Evolutionary conservation across 1,140 invertebrate species (phyloP).

Genomic region (Heliconius nattereri): DNA sequence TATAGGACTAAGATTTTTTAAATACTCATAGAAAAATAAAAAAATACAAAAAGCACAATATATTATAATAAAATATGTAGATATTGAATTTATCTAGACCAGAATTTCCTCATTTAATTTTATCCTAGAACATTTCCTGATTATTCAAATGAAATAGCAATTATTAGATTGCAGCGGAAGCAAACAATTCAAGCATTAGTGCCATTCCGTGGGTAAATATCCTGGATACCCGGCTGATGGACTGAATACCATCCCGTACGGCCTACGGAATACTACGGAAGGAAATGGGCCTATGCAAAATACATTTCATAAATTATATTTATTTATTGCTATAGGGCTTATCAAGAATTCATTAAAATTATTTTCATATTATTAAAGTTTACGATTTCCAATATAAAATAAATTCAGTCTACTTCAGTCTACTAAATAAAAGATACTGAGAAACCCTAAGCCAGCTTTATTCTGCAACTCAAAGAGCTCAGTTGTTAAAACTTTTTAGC

Average conservation of each 20-base stretch:
- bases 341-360: too few relatives aligned
- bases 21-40: too few relatives aligned
- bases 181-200: slow-evolving; percentile 33
- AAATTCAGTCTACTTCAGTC: neutral
- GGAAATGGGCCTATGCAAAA: neutral
- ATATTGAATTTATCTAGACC: neutral
- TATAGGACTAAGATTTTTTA: too few relatives aligned
- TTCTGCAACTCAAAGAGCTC: slow-evolving; percentile 7
- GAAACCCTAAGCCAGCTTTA: slow-evolving; percentile 3
- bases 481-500: slow-evolving; percentile 12
- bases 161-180: slow-evolving; percentile 22
- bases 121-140: slow-evolving; percentile 16
- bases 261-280: too few relatives aligned
- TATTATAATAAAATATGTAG: too few relatives aligned
- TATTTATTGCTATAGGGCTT: neutral
- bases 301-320: neutral
- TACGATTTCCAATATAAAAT: neutral
- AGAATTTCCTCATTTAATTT: slow-evolving; percentile 14
- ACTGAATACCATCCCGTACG: slow-evolving; percentile 29
- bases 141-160: slow-evolving; percentile 16
- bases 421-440: neutral
- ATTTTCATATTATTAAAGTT: too few relatives aligned
- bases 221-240: slow-evolving; percentile 23
- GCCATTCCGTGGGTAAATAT: slow-evolving; percentile 29
- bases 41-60: too few relatives aligned